Evolutionary conservation across 2,113 vertebrate genomes (phyloP).

Genomic region (Opisthocomus hoazin): DNA sequence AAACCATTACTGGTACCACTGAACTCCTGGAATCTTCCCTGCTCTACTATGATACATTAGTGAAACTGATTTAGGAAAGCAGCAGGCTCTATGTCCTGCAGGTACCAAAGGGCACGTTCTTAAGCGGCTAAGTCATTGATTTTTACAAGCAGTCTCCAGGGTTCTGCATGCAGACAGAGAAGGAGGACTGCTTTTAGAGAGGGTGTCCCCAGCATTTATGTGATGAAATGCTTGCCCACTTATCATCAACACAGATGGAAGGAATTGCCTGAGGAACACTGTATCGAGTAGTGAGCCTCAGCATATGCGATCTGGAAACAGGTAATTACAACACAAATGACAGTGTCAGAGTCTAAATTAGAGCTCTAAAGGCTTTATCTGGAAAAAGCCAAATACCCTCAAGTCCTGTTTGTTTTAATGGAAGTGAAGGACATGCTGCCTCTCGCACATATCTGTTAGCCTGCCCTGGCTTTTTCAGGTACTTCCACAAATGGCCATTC

Average conservation of each 20-base stretch:
- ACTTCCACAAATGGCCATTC: background rate
- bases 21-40: background rate
- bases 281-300: background rate
- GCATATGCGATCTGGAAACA: background rate
- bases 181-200: background rate
- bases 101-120: background rate
- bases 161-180: background rate
- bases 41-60: background rate
- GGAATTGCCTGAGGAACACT: background rate
- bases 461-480: background rate
- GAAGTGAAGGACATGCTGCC: background rate
- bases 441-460: background rate
- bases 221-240: background rate
- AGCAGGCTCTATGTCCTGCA: background rate
- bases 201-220: background rate
- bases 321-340: background rate
- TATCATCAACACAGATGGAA: background rate
- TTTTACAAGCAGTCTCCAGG: background rate
- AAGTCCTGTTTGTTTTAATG: background rate
- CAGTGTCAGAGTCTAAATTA: background rate
- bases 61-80: background rate
- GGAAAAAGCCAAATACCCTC: background rate
- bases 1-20: background rate
- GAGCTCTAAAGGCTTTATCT: background rate
- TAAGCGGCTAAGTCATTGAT: background rate